Evolutionary conservation across 2,113 vertebrate genomes (phyloP).

Genomic region (Equus quagga): DNA sequence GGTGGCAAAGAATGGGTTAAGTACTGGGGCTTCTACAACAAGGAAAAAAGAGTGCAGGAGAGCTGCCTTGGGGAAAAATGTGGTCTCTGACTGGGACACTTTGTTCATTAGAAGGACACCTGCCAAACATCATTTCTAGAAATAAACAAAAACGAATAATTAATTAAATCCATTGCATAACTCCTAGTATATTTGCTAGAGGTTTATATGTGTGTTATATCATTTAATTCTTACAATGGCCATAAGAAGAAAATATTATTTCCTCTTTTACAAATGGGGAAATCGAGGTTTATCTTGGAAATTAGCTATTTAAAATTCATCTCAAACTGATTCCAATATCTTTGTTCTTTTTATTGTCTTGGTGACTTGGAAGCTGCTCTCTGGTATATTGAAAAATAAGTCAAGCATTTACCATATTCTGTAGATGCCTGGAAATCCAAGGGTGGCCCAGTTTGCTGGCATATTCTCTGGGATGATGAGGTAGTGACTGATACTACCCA

Average conservation of each 20-base stretch:
- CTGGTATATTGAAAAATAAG: neutral
- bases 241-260: neutral
- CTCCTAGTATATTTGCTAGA: neutral
- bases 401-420: neutral
- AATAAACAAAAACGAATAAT: neutral
- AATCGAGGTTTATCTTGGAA: neutral
- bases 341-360: neutral
- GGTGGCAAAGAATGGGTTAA: neutral
- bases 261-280: neutral
- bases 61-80: neutral
- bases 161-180: neutral
- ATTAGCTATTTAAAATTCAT: neutral
- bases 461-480: neutral
- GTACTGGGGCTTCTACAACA: neutral
- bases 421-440: neutral
- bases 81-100: neutral
- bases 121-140: neutral
- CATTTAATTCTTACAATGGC: neutral
- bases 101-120: neutral
- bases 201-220: neutral
- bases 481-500: neutral
- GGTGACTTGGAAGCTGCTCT: neutral
- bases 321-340: neutral
- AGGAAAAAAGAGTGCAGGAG: neutral
- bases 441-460: neutral